Evolutionary conservation across 1,140 invertebrate species (phyloP), one percentile per base, ranked within the genome.

Genomic region (Chlorops oryzae): DNA sequence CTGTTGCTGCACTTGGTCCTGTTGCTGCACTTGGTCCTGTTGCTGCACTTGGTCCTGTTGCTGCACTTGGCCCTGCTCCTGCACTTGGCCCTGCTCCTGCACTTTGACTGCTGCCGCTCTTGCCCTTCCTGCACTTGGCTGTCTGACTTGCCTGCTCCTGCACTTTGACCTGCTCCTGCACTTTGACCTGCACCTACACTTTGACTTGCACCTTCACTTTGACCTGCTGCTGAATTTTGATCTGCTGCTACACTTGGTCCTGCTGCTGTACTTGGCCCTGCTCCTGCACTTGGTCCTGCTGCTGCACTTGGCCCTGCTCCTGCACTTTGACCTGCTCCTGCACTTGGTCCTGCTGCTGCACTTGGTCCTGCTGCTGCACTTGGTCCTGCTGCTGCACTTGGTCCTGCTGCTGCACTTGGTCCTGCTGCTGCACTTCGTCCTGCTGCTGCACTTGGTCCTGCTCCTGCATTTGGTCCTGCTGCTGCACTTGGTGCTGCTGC

Each of bases 391-490:
- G 37, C 9, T n/a, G 13, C 37, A 17, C 15, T 39, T 9, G 37
- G 37, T 10, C 17, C 37, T 7, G 17, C 37, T 13, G 37, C 9
- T 39, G 13, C 37, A 17, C 18, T 39, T 39, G 48, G 40, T 5
- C 21, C 50, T 32, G 39, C 43, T 0, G 49, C 21, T 2, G 9
- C 28, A 9, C 17, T 39, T 9, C 9, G 37, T 7, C 15, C 37
- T 10, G 17, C 37, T 39, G 37, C 9, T 39, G 22, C 50, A 23
- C 52, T 57, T 10, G 55, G 56, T 17, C 53, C 48, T 2, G 24
- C 20, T 15, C 54, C 42, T 15, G 55, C 44, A 23, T 57, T 57
- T 9, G 55, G 56, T 17, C 55, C 48, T 3, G 25, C 20, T 20
- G 55, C 42, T 7, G 47, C 17, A n/a, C 44, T 53, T 22, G 55